Conservation (phyloP, 2,888 invertebrate genomes). For the Tenthredo scrophulariae region DNA sequence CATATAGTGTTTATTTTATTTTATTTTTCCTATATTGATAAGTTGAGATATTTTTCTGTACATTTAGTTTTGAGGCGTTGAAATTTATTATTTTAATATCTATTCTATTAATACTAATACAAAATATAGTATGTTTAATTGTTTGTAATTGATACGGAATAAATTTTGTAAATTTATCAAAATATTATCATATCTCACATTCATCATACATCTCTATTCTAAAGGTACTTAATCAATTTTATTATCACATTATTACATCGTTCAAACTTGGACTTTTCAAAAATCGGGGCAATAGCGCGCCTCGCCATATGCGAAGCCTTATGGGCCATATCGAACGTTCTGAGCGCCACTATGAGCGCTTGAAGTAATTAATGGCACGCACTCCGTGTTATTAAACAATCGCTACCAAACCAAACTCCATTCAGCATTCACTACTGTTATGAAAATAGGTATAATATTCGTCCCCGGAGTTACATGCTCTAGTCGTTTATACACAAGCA, state of each 20-base stretch:
- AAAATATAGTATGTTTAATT: slow-evolving; percentile 46
- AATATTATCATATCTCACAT: not conserved
- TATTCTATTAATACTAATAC: slow-evolving; percentile 7
- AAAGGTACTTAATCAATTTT: not conserved
- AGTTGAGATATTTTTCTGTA: slow-evolving; percentile 31
- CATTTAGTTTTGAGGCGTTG: slow-evolving; percentile 44
- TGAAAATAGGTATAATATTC: not conserved
- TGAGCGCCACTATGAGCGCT: too few relatives aligned
- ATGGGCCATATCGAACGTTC: too few relatives aligned
- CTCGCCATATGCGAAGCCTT: too few relatives aligned
- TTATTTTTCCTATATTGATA: not conserved
- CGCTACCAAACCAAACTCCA: not conserved
- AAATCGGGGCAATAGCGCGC: not conserved
- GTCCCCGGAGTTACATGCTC: not conserved
- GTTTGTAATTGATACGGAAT: slow-evolving; percentile 47
- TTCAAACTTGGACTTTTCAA: not conserved
- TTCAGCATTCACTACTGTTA: slow-evolving; percentile 12
- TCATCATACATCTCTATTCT: not conserved
- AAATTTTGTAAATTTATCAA: slow-evolving; percentile 48
- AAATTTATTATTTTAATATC: slow-evolving; percentile 28
- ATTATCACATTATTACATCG: not conserved
- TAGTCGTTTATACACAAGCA: not conserved
- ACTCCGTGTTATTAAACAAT: not conserved
- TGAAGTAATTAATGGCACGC: too few relatives aligned
- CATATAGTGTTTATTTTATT: not conserved